Percentiles rank a stretch among this genome's conserved stretches.
Evolutionary conservation across 92 coral and sea anemone species (phyloP).

Genomic region (Bergia puertoricense): DNA sequence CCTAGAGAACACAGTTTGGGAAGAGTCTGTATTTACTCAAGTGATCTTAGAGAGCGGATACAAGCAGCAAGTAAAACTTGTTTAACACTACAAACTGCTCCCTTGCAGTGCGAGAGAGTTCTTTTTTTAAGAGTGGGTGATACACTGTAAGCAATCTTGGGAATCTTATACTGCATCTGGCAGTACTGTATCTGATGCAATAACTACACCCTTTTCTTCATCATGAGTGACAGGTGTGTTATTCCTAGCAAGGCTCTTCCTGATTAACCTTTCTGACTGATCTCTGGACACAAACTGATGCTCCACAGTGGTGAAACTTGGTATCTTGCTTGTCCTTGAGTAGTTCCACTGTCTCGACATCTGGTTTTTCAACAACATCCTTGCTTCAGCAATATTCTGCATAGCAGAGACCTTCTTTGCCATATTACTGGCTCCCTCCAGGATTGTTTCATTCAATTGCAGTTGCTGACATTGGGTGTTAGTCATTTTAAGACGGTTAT

Average conservation of each 20-base stretch:
- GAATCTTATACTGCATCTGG: slow-evolving; percentile 6
- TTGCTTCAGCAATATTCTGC: slow-evolving; percentile 61
- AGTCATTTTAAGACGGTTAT: slow-evolving; percentile 60
- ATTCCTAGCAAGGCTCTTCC: slow-evolving; percentile 57
- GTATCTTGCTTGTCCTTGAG: slow-evolving; percentile 10
- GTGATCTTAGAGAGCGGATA: too few species aligned
- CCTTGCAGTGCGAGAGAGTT: too few species aligned
- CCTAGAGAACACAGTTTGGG: too few species aligned
- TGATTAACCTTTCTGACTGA: slow-evolving; percentile 61
- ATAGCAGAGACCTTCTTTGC: slow-evolving; percentile 63
- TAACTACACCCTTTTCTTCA: slow-evolving; percentile 42
- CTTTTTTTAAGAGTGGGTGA: too few species aligned
- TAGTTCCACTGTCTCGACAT: not conserved
- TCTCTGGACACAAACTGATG: slow-evolving; percentile 43
- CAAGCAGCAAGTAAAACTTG: too few species aligned
- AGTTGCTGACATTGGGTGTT: slow-evolving; percentile 70
- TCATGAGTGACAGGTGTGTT: slow-evolving; percentile 69
- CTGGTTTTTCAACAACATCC: slow-evolving; percentile 25
- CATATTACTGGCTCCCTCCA: slow-evolving; percentile 57
- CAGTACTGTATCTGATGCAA: slow-evolving; percentile 3
- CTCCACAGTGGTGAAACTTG: slow-evolving; percentile 44
- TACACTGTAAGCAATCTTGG: not conserved
- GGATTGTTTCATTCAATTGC: slow-evolving; percentile 48
- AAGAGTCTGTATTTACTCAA: too few species aligned
- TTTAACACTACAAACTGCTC: too few species aligned